These are phyloP conservation scores for Dufourea novaeangliae DNA, from an alignment of 1,140 invertebrate species.

Conservation along the genomic window DNA sequence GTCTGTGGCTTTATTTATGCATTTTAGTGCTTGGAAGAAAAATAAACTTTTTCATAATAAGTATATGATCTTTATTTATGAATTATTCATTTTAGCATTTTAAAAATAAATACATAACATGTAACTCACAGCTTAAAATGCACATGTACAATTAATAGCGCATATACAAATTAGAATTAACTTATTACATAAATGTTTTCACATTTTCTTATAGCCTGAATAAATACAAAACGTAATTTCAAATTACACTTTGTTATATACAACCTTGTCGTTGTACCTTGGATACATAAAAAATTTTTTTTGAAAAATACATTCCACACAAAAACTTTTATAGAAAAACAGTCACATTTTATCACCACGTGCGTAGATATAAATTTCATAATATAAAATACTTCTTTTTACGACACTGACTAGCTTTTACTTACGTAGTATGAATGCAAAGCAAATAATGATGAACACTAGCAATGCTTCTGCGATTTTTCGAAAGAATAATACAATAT, in stretches of 20 bases:
- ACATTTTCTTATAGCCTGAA: slow-evolving; percentile 7
- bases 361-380: background rate
- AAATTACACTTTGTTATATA: slow-evolving; percentile 14
- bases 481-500: background rate
- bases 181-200: slow-evolving; percentile 2
- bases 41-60: no score
- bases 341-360: background rate
- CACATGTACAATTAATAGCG: slow-evolving; percentile 5
- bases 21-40: no score
- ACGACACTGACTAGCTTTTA: slow-evolving; percentile 23
- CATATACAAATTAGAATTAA: slow-evolving; percentile 1
- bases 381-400: background rate
- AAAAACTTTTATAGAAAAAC: slow-evolving; percentile 26
- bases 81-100: background rate
- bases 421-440: background rate
- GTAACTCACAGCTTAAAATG: background rate
- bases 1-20: no score
- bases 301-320: slow-evolving; percentile 33
- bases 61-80: slow-evolving; percentile 1
- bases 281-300: slow-evolving; percentile 3
- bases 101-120: slow-evolving; percentile 27
- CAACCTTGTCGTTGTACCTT: slow-evolving; percentile 2
- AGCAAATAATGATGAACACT: background rate
- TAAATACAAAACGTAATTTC: slow-evolving; percentile 30
- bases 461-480: background rate